Percentiles rank a stretch among this genome's conserved stretches.
phyloP scores from a whole-genome alignment of 1,140 invertebrate species.

The Cydia splendana region DNA sequence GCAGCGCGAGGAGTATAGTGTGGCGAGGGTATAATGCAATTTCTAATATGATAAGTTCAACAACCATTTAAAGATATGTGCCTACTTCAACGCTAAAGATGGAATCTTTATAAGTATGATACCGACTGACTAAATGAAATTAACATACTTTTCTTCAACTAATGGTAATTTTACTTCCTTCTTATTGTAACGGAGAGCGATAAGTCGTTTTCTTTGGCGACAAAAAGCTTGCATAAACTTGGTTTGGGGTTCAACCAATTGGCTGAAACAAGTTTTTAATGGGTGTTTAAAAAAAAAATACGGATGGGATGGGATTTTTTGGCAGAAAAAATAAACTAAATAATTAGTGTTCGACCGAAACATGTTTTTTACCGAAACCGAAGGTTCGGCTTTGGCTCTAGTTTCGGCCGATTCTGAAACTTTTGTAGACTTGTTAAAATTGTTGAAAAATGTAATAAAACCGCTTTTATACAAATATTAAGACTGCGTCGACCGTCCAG shows the following conservation, averaged over 20 bases:
- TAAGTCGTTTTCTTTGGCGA: background rate
- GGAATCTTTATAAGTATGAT: background rate
- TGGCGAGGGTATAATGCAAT: background rate
- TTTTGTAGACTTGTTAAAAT: no score
- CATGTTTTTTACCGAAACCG: no score
- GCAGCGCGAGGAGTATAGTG: no score
- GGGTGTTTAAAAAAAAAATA: background rate
- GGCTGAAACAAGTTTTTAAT: slow-evolving; percentile 22
- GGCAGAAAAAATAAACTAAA: no score
- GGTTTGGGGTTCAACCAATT: background rate
- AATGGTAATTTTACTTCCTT: slow-evolving; percentile 13
- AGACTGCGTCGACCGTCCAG: no score
- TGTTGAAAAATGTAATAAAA: no score
- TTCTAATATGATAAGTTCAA: background rate
- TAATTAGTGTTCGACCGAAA: no score
- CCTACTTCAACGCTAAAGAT: no score
- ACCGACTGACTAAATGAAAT: slow-evolving; percentile 2
- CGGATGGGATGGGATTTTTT: no score
- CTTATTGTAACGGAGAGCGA: background rate
- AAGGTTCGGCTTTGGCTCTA: no score
- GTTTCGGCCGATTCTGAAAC: no score
- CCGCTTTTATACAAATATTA: no score
- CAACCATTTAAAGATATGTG: background rate
- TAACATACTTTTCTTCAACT: slow-evolving; percentile 9
- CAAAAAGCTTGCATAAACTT: slow-evolving; percentile 3